These are phyloP conservation scores for Tetragnatha versicolor DNA, from an alignment of 1,140 invertebrate species.

Conservation along the genomic window DNA sequence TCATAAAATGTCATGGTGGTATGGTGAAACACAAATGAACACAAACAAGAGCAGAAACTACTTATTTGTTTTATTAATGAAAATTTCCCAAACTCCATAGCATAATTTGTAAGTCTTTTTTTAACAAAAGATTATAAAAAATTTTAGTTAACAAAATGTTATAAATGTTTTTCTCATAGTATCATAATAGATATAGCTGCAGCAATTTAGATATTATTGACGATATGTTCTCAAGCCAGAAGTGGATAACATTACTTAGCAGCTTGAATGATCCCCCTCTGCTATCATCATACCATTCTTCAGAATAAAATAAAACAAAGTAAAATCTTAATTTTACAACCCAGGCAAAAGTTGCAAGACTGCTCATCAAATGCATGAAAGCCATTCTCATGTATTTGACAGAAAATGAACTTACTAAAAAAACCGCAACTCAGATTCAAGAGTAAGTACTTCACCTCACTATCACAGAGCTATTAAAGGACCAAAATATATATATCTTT, in stretches of 20 bases:
- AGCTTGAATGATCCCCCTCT: conserved; percentile 32
- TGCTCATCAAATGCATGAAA: conserved; percentile 49
- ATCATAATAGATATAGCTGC: conserved; percentile 43
- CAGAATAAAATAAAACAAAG: not conserved
- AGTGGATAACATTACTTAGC: conserved; percentile 38
- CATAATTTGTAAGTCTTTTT: conserved; percentile 52
- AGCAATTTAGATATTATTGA: conserved; percentile 49
- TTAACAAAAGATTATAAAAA: conserved; percentile 56
- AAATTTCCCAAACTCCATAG: conserved; percentile 56
- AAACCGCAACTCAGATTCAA: conserved; percentile 38
- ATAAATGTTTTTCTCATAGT: conserved; percentile 22
- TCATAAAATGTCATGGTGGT: no score
- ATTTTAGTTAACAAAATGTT: conserved; percentile 54
- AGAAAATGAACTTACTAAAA: conserved; percentile 21
- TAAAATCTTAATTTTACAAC: conserved; percentile 43
- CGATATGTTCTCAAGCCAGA: conserved; percentile 53
- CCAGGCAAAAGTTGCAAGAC: conserved; percentile 51
- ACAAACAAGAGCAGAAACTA: conserved; percentile 48
- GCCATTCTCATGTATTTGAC: conserved; percentile 39
- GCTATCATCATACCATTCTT: conserved; percentile 6
- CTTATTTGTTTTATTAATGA: conserved; percentile 56
- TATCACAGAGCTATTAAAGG: conserved; percentile 56
- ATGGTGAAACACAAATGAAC: not conserved
- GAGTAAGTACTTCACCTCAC: conserved; percentile 54
- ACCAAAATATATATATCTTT: conserved; percentile 57